These are phyloP conservation scores for Limnephilus auricula DNA, from an alignment of 2,888 invertebrate genomes.

Conservation along the genomic window DNA sequence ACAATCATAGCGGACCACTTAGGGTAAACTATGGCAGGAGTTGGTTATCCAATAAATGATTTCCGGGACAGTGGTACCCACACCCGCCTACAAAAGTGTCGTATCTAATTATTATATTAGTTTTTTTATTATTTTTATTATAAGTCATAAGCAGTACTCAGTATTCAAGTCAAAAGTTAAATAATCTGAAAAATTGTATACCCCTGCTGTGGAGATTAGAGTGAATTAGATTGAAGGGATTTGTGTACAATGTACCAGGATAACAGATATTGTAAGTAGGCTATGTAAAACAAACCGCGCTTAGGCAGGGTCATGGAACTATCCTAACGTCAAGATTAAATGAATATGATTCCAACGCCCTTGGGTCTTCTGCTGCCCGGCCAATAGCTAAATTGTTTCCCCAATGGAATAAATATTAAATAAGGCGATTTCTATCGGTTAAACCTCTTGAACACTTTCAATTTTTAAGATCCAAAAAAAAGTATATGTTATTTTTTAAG, in stretches of 20 bases:
- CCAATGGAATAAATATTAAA: neutral
- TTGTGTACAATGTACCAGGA: neutral
- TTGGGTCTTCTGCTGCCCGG: neutral
- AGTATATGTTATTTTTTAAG: too few relatives aligned
- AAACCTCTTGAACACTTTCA: too few relatives aligned
- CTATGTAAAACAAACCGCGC: neutral
- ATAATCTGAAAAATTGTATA: neutral
- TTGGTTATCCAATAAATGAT: too few relatives aligned
- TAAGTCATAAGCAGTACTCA: too few relatives aligned
- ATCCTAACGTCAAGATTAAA: neutral
- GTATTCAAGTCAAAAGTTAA: too few relatives aligned
- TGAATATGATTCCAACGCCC: neutral
- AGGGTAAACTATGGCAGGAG: too few relatives aligned
- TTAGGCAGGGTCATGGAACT: neutral
- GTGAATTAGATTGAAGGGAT: conserved; percentile 1
- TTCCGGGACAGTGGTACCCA: too few relatives aligned
- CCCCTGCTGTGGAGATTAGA: neutral
- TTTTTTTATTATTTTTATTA: too few relatives aligned
- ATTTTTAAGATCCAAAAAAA: too few relatives aligned
- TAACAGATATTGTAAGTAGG: neutral
- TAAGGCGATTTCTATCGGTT: neutral
- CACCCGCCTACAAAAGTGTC: too few relatives aligned
- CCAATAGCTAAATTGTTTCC: neutral
- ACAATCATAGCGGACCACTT: too few relatives aligned
- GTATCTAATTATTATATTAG: too few relatives aligned